Evolutionary conservation across 2,797 vertebrate genomes (phyloP), one percentile per base, ranked within the genome.

Genomic region (Paramormyrops hopkinsi): DNA sequence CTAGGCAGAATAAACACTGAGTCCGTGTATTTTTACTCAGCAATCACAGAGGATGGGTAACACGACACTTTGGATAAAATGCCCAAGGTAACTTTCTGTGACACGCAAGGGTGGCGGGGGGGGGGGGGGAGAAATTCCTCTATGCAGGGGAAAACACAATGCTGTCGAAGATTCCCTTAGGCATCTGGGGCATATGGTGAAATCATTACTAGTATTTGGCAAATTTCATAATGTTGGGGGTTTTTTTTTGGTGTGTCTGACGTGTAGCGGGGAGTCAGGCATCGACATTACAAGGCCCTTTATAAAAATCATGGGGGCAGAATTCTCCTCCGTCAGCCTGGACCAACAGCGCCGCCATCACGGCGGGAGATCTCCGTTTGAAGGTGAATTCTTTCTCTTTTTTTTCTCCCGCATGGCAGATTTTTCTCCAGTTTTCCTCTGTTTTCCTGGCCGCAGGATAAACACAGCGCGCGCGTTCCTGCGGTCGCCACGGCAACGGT

Each of bases 401-500:
- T 41, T 37, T 73, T 37, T 6, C 59, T 59, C 25, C 88, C 46
- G 37, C 29, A 2, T 50, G 2, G 48, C 88, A 76, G 84, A 84
- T 41, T 29, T 41, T 56, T 89, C 25, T 54, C 90, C 48, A 51
- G 62, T 91, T 85, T 73, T 94, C 94, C 93, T 92, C 95, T 96
- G 95, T 97, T 97, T 97, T 97, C 96, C 95, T 95, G 96, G 94
- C 94, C 95, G 96, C 94, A 96, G 96, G 96, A 95, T 97, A 98
- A 98, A 97, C 96, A 97, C 95, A 97, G 96, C 91, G 90, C 95
- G 95, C 96, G 95, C 97, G 97, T 99, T 98, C 97, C 96, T 95
- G 91, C 76, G 91, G 96, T 98, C 96, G 96, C 96, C 96, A 95
- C 97, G 96, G 97, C 95, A 96, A 98, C 93, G 90, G 94, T 96